phyloP scores from a whole-genome alignment of 2,797 vertebrate genomes.

The Malurus splendens region DNA sequence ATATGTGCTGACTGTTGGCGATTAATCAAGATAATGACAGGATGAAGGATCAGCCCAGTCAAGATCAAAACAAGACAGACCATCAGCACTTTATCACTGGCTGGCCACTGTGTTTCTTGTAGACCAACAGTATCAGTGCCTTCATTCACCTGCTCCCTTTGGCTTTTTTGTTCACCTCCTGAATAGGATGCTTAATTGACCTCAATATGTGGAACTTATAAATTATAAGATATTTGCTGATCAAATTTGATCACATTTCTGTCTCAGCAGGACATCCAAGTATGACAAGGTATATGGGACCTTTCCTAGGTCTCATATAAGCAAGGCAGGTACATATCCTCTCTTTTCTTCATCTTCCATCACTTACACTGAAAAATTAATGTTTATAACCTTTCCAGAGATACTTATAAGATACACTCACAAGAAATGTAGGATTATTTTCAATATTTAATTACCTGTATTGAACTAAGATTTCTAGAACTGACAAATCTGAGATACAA shows the following conservation, averaged over 20 bases:
- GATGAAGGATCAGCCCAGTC: not conserved
- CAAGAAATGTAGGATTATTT: not conserved
- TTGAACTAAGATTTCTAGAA: not conserved
- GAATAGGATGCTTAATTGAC: not conserved
- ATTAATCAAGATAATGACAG: not conserved
- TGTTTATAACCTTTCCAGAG: not conserved
- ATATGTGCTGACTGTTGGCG: not conserved
- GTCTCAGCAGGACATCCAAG: not conserved
- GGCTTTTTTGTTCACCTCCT: not conserved
- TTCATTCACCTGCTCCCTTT: not conserved
- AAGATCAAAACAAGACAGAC: not conserved
- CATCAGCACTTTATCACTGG: not conserved
- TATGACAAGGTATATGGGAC: not conserved
- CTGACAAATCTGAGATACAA: not conserved
- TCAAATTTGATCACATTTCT: not conserved
- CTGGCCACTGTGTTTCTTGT: not conserved
- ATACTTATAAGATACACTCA: not conserved
- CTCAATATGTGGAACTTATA: not conserved
- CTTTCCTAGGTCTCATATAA: not conserved
- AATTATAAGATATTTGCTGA: not conserved
- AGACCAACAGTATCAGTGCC: not conserved
- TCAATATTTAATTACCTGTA: not conserved
- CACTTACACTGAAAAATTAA: not conserved
- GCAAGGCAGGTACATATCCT: fast-evolving
- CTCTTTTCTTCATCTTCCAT: not conserved